Evolutionary conservation across 2,797 vertebrate species (phyloP), one percentile per base, ranked within the genome.

Genomic region (Hypotaenidia okinawae): DNA sequence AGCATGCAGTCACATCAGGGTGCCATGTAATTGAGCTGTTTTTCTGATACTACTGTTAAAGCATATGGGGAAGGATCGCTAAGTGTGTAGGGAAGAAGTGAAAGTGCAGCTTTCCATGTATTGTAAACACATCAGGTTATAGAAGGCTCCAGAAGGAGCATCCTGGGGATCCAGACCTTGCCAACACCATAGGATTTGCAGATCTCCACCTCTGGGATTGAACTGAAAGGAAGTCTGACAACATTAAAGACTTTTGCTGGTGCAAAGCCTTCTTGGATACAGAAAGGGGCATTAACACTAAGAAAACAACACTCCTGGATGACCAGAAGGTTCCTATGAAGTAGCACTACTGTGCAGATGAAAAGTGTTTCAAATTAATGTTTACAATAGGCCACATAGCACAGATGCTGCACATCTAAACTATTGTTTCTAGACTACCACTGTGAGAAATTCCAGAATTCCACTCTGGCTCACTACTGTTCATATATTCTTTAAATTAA

Each of bases 11-110:
- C 97, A 94, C 98, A 96, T 95, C 97, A 77, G 97, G 98, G 93
- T 97, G 96, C 97, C 95, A 24, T 90, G 97, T 97, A 98, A 98
- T 97, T 96, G 97, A 95, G 95, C 96, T 97, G 97, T 86, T 98
- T 98, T 95, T 97, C 96, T 97, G 93, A 75, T 95, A 86, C 73
- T 64, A 69, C 83, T 82, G 81, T 94, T 96, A 80, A 88, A 97
- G 68, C 93, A 87, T 92, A 96, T 93, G 86, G 89, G 76, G 55
- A 96, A 93, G 68, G 87, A 97, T 93, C 92, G 89, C 96, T 75
- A 94, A 97, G 95, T 90, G 95, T 78, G 78, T 33, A 62, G 77
- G 87, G 78, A 94, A 96, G 91, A 94, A 94, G 78, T 64, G 35
- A 74, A 96, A 96, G 74, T 58, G 67, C 81, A 93, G 67, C 47